Evolutionary conservation across 2,113 vertebrate species (phyloP).

Genomic region (Seriola dumerili): DNA sequence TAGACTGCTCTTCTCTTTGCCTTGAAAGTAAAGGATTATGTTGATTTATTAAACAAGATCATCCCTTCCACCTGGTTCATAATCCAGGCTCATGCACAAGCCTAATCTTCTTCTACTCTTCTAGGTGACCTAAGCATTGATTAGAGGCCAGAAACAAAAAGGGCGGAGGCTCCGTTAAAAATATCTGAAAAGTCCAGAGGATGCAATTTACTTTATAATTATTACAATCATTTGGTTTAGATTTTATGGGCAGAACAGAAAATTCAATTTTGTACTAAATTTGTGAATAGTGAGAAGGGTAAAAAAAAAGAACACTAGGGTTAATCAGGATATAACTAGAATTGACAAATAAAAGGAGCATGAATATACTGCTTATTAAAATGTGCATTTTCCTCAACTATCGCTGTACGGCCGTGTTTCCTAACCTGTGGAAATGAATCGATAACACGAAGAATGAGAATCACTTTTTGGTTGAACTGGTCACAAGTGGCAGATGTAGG

Average conservation of each 20-base stretch:
- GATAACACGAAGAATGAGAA: too few species aligned
- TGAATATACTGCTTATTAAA: too few species aligned
- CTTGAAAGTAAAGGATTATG: background rate
- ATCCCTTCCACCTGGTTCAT: background rate
- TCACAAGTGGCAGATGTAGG: too few species aligned
- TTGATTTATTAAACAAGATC: background rate
- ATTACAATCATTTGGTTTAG: background rate
- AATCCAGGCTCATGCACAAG: background rate
- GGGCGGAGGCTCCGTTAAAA: too few species aligned
- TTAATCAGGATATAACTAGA: background rate
- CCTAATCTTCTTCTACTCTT: background rate
- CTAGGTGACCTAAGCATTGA: background rate
- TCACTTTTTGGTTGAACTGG: too few species aligned
- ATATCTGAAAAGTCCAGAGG: too few species aligned
- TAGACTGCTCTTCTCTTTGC: background rate
- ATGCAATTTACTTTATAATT: background rate
- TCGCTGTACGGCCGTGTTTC: too few species aligned
- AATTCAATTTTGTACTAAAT: background rate
- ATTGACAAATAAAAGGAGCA: too few species aligned
- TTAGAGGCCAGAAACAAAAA: background rate
- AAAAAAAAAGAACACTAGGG: background rate
- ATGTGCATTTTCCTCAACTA: too few species aligned
- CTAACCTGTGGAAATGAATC: too few species aligned
- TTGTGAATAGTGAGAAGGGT: background rate
- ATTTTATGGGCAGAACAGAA: background rate